Evolutionary conservation across 2,113 vertebrate genomes (phyloP).

Genomic region (Proteles cristata): DNA sequence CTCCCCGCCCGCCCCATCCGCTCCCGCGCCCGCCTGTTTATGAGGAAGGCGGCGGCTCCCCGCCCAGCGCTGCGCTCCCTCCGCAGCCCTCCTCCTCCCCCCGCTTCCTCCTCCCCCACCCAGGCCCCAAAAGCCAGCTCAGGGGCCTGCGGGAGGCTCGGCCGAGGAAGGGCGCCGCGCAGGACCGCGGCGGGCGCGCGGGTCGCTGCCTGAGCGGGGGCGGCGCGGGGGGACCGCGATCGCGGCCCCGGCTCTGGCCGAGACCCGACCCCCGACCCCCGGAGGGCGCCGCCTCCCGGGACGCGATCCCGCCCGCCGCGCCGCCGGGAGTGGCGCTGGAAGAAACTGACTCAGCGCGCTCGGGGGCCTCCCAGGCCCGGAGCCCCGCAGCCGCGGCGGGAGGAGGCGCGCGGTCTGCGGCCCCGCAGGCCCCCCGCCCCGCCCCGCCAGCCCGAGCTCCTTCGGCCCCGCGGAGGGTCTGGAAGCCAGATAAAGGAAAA

Average conservation of each 20-base stretch:
- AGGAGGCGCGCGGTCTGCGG: not conserved
- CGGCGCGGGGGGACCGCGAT: not conserved
- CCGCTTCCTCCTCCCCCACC: not conserved
- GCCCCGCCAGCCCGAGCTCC: not conserved
- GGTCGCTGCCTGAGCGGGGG: not conserved
- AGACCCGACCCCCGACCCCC: not conserved
- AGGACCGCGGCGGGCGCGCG: fast-evolving
- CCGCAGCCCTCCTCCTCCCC: not conserved
- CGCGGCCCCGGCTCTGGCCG: too few species aligned
- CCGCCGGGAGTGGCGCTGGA: not conserved
- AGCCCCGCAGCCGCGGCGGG: not conserved
- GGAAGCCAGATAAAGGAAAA: slow-evolving; percentile 4
- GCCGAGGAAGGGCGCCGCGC: fast-evolving
- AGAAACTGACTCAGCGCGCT: not conserved
- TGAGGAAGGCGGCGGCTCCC: not conserved
- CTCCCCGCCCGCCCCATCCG: not conserved
- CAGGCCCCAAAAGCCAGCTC: not conserved
- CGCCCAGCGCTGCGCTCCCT: not conserved
- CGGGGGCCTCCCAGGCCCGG: not conserved
- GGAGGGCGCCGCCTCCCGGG: not conserved
- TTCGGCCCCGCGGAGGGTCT: not conserved
- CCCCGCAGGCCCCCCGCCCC: not conserved
- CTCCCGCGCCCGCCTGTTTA: not conserved
- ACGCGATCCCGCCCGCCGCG: not conserved
- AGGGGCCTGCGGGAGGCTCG: not conserved